Percentiles rank a stretch among this genome's conserved stretches.
Conservation (phyloP, 2,888 invertebrate genomes). For the Agrilus mali region DNA sequence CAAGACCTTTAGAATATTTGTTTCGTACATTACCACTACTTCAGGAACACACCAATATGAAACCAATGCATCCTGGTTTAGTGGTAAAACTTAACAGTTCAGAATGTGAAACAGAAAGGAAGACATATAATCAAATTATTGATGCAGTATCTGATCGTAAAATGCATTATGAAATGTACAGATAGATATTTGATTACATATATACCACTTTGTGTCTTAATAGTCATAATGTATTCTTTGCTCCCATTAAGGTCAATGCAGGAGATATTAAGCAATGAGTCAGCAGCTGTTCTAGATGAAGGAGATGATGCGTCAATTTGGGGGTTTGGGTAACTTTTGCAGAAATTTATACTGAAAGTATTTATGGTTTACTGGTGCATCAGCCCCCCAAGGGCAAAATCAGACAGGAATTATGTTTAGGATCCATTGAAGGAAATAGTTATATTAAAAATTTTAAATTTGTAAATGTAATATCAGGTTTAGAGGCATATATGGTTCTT, state of each 20-base stretch:
- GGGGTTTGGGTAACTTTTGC: conserved; percentile 74
- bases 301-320: conserved; percentile 25
- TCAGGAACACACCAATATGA: conserved; percentile 27
- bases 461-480: conserved; percentile 38
- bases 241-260: conserved; percentile 7
- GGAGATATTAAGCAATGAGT: conserved; percentile 4
- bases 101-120: conserved; percentile 24
- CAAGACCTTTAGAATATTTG: conserved; percentile 43
- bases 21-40: conserved; percentile 28
- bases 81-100: conserved; percentile 29
- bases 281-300: conserved; percentile 12
- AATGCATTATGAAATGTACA: conserved; percentile 17
- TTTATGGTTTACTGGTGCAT: conserved; percentile 67
- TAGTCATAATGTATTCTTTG: not conserved
- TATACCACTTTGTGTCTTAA: conserved; percentile 4
- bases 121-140: conserved; percentile 22
- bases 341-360: conserved; percentile 82
- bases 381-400: conserved; percentile 27
- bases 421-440: conserved; percentile 39
- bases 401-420: conserved; percentile 44
- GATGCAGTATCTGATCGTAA: conserved; percentile 12
- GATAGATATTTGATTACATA: conserved; percentile 4
- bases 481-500: conserved; percentile 71
- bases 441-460: conserved; percentile 42
- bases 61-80: conserved; percentile 29